Percentiles rank a stretch among this genome's conserved stretches.
Conservation (phyloP, 2,888 invertebrate species). For the Mimumesa dahlbomi region DNA sequence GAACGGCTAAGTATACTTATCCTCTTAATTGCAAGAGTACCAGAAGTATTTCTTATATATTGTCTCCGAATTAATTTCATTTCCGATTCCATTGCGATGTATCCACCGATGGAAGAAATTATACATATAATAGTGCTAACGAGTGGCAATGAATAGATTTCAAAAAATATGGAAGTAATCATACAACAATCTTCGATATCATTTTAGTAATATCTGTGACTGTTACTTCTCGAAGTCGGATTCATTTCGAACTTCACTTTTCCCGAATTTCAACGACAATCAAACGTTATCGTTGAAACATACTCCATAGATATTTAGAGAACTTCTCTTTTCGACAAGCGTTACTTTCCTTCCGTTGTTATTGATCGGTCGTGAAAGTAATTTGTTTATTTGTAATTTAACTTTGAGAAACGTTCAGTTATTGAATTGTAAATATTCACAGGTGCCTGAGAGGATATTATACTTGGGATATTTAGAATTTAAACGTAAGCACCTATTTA, state of each 20-base stretch:
- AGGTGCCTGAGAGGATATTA: slow-evolving; percentile 77
- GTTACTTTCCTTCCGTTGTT: neutral
- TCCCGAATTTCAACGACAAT: neutral
- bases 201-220: no score
- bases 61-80: no score
- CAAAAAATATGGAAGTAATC: neutral
- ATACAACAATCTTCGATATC: no score
- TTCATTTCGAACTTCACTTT: neutral
- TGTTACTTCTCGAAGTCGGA: no score
- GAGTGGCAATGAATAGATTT: neutral
- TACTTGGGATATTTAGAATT: slow-evolving; percentile 72
- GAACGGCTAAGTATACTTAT: slow-evolving; percentile 32
- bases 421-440: slow-evolving; percentile 78
- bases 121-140: neutral
- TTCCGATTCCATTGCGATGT: no score
- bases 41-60: neutral
- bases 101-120: neutral
- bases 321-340: neutral
- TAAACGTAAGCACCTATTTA: slow-evolving; percentile 58
- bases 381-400: neutral
- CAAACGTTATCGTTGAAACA: neutral
- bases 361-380: no score
- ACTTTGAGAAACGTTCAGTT: slow-evolving; percentile 34
- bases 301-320: no score
- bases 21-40: slow-evolving; percentile 28